Evolutionary conservation across 2,113 vertebrate genomes (phyloP), one percentile per base, ranked within the genome.

Genomic region (Natator depressus): DNA sequence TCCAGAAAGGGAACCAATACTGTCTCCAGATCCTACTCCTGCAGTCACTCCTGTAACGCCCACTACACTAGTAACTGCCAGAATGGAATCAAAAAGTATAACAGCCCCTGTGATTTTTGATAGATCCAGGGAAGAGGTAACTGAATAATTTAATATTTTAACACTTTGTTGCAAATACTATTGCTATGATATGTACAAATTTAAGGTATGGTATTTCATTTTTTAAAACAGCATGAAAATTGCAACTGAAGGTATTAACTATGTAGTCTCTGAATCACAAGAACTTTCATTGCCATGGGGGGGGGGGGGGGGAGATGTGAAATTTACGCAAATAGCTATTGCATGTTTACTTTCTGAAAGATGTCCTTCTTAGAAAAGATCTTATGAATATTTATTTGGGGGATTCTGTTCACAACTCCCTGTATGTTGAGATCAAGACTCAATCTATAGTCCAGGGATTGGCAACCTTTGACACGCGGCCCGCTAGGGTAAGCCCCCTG

Each of bases 1-100:
- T 97, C 99, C 99, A 0, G 99, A 99, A 98, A 98, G 99, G 75
- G 99, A 99, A 55, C 98, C 99, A 16, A 98, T 99, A 82, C 98
- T 99, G 53, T 99, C 99, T 2, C 99, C 99, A 50, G 99, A 99
- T 19, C 98, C 99, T 65, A 99, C 99, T 78, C 99, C 99, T 46
- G 99, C 99, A 90, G 98, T 99, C 97, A 99, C 99, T 49, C 99
- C 99, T 91, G 98, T 99, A 91, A 99, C 99, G 3, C 99, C 99
- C 57, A 98, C 98, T 75, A 96, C 99, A 38, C 98, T 99, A 96
- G 98, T 99, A 96, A 97, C 98, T 69, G 99, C 99, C 35, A 98
- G 99, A 97, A 98, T 99, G 83, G 98, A 99, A 78, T 95, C 97
- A 1, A 99, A 98, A 94, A 98, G 81, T 3, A 72, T 98, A 54